Evolutionary conservation across 1,140 invertebrate genomes (phyloP).

Genomic region (Pectinophora gossypiella): DNA sequence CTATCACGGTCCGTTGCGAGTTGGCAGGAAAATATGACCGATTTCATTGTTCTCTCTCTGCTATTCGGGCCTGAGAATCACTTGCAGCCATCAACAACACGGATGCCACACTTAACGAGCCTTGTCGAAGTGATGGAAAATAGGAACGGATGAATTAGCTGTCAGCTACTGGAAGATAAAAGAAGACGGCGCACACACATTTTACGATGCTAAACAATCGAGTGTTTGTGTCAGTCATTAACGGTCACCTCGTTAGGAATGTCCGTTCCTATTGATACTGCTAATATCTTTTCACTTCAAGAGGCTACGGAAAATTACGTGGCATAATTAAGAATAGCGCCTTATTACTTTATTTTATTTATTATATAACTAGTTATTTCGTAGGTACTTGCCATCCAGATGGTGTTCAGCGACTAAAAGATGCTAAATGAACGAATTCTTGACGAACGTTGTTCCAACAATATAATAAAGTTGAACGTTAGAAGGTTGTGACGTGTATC

Average conservation of each 20-base stretch:
- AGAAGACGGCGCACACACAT: conserved; percentile 27
- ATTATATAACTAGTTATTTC: too few relatives aligned
- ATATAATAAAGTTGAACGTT: not conserved
- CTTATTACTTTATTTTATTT: too few relatives aligned
- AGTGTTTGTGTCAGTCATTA: conserved; percentile 10
- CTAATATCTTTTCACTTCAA: too few relatives aligned
- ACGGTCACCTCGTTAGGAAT: too few relatives aligned
- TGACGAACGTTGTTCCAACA: too few relatives aligned
- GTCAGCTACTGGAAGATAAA: conserved; percentile 57
- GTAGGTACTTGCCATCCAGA: too few relatives aligned
- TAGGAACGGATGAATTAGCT: conserved; percentile 59
- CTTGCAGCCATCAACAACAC: conserved; percentile 59
- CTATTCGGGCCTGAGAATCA: conserved; percentile 60
- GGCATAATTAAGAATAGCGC: too few relatives aligned
- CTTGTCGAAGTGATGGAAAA: conserved; percentile 69
- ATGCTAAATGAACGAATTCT: too few relatives aligned
- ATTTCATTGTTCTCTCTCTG: conserved; percentile 65
- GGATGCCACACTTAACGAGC: conserved; percentile 67
- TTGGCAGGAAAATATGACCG: conserved; percentile 68
- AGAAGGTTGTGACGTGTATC: conserved; percentile 32
- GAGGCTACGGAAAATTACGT: too few relatives aligned
- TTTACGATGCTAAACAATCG: conserved; percentile 18
- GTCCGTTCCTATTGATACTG: too few relatives aligned
- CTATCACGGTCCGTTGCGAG: conserved; percentile 56
- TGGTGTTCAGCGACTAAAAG: too few relatives aligned